Evolutionary conservation across 1,140 invertebrate genomes (phyloP).

Genomic region (Schlechtendalia chinensis): DNA sequence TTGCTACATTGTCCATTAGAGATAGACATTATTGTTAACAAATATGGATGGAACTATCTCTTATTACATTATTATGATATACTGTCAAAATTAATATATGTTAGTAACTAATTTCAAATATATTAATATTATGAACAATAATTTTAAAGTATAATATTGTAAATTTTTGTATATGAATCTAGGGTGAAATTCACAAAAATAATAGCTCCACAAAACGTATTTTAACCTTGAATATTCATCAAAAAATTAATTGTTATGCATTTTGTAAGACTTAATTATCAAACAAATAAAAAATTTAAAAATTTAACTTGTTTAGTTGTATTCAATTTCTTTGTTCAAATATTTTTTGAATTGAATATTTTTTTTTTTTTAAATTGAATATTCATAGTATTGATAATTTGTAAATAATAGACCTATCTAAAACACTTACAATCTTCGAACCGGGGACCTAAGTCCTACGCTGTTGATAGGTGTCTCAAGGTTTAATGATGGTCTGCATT

Average conservation of each 20-base stretch:
- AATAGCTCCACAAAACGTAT: background rate
- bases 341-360: background rate
- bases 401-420: slow-evolving; percentile 33
- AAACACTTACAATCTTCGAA: slow-evolving; percentile 44
- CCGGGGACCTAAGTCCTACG: slow-evolving; percentile 37
- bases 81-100: too few species aligned
- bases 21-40: too few species aligned
- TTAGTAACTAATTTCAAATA: too few species aligned
- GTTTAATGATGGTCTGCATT: slow-evolving; percentile 38
- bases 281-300: background rate
- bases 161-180: too few species aligned
- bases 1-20: too few species aligned
- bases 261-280: background rate
- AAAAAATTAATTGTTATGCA: background rate
- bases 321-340: background rate
- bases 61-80: too few species aligned
- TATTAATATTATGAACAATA: too few species aligned
- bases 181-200: background rate
- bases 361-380: background rate
- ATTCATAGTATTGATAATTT: background rate
- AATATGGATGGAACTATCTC: too few species aligned
- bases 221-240: background rate
- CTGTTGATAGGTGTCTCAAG: slow-evolving; percentile 39
- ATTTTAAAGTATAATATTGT: too few species aligned
- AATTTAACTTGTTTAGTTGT: background rate